Percentiles rank a stretch among this genome's conserved stretches.
phyloP scores from a whole-genome alignment of 1,140 invertebrate genomes.

The Drosophila lacteicornis region DNA sequence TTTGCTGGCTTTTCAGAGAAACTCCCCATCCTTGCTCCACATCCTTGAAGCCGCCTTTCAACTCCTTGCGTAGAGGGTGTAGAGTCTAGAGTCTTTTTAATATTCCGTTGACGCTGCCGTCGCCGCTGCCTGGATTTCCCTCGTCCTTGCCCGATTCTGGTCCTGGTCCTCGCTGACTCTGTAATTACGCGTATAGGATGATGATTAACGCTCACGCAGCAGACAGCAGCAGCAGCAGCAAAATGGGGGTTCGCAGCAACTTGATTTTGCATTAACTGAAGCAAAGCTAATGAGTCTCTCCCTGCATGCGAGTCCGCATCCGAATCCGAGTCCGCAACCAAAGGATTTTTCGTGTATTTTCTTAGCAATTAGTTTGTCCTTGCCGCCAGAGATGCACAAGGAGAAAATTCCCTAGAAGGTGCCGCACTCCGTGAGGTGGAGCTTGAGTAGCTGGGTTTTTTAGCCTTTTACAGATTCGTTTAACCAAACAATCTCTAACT shows the following conservation, averaged over 20 bases:
- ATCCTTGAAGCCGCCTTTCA: conserved; percentile 10
- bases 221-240: conserved; percentile 24
- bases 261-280: conserved; percentile 70
- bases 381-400: not conserved
- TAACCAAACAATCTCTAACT: no score
- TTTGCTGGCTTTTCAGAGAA: no score
- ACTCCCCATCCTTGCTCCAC: not conserved
- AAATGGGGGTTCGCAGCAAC: conserved; percentile 15
- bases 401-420: not conserved
- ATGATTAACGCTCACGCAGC: conserved; percentile 76
- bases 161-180: conserved; percentile 43
- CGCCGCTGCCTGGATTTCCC: conserved; percentile 5
- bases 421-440: no score
- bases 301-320: conserved; percentile 55
- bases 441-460: no score
- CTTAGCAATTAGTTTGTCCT: conserved; percentile 78
- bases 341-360: conserved; percentile 55
- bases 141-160: not conserved
- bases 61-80: conserved; percentile 12
- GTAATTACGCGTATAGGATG: conserved; percentile 82
- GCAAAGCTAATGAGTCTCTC: conserved; percentile 77
- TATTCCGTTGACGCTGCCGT: conserved; percentile 53
- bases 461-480: no score
- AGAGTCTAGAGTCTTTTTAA: conserved; percentile 49
- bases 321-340: conserved; percentile 27